Evolutionary conservation across 2,797 vertebrate species (phyloP).

Genomic region (Paramormyrops hopkinsi): DNA sequence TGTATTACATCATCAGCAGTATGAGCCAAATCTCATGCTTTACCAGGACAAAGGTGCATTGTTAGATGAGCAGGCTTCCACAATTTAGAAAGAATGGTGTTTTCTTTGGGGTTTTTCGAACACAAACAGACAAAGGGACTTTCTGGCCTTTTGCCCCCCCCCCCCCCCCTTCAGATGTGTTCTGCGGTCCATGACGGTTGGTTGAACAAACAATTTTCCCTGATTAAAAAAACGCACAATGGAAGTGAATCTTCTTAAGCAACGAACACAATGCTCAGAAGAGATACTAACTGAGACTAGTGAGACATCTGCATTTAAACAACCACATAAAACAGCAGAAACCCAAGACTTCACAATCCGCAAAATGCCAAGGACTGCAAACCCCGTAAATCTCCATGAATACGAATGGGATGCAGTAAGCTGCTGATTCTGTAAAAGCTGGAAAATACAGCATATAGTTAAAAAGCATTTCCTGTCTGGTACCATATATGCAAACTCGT

Average conservation of each 20-base stretch:
- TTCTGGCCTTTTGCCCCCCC: background rate
- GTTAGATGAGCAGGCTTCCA: background rate
- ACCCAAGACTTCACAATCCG: background rate
- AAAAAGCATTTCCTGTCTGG: background rate
- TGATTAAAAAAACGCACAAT: background rate
- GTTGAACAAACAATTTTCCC: background rate
- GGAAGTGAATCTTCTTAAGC: background rate
- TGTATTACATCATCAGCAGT: background rate
- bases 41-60: background rate
- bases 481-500: background rate
- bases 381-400: background rate
- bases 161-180: background rate
- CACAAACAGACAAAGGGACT: background rate
- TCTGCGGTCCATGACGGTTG: background rate
- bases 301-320: background rate
- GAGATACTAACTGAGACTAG: background rate
- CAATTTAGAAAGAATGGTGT: background rate
- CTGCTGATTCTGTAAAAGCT: slow-evolving; percentile 3
- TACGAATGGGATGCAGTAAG: background rate
- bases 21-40: background rate
- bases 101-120: background rate
- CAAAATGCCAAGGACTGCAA: background rate
- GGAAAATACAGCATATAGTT: background rate
- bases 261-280: background rate
- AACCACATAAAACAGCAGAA: background rate